Evolutionary conservation across 2,797 vertebrate species (phyloP).

Genomic region (Tragopan temminckii): DNA sequence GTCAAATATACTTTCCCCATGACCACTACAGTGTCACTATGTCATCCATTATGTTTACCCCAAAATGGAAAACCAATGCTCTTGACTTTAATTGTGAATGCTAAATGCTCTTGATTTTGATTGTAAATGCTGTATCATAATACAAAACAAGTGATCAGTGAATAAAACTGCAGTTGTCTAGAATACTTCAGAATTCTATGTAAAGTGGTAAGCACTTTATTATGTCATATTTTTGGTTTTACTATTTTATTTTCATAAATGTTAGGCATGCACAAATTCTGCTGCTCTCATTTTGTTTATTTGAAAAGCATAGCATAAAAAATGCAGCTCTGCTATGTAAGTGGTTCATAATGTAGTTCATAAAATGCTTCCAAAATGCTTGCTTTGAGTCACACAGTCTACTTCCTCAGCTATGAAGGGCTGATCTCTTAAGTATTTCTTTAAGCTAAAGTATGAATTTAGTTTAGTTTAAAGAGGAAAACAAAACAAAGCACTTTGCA

Average conservation of each 20-base stretch:
- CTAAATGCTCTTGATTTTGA: slow-evolving; percentile 22
- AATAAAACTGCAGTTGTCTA: slow-evolving; percentile 47
- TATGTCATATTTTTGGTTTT: not conserved
- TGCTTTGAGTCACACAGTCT: slow-evolving; percentile 38
- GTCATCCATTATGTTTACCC: slow-evolving; percentile 35
- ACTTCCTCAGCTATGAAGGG: slow-evolving; percentile 35
- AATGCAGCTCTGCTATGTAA: slow-evolving; percentile 9
- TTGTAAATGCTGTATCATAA: slow-evolving; percentile 23
- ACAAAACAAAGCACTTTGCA: not conserved
- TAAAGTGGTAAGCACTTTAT: slow-evolving; percentile 7
- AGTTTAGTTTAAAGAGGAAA: not conserved
- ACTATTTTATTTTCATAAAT: not conserved
- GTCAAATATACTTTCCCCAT: not conserved
- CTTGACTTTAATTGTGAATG: slow-evolving; percentile 7
- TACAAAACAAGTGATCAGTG: not conserved
- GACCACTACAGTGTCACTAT: not conserved
- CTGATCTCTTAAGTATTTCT: slow-evolving; percentile 26
- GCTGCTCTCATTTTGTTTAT: slow-evolving; percentile 27
- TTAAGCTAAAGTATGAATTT: slow-evolving; percentile 22
- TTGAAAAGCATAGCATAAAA: slow-evolving; percentile 43
- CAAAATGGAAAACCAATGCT: slow-evolving; percentile 54
- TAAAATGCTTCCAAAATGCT: slow-evolving; percentile 65
- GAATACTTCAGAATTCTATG: slow-evolving; percentile 50
- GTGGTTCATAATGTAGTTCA: slow-evolving; percentile 40
- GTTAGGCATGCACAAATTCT: not conserved